These are phyloP conservation scores for Chlorodrepanis virens DNA, from an alignment of 2,113 vertebrate species.

Conservation along the genomic window DNA sequence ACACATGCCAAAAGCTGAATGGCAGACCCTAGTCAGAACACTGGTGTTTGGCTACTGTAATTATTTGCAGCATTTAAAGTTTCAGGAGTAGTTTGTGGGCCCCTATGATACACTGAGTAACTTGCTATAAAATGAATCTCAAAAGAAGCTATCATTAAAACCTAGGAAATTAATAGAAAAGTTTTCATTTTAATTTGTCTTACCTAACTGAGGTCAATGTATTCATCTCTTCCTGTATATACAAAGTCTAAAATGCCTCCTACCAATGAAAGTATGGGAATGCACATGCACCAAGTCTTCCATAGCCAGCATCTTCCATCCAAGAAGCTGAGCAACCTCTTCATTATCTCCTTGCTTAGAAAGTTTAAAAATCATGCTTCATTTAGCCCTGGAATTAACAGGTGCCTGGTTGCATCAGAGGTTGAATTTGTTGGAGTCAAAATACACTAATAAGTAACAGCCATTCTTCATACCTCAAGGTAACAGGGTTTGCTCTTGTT, in stretches of 20 bases:
- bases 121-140: not conserved
- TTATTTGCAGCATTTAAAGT: not conserved
- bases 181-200: not conserved
- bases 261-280: not conserved
- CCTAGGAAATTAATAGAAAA: not conserved
- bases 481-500: not conserved
- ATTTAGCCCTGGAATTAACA: not conserved
- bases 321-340: not conserved
- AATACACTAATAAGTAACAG: not conserved
- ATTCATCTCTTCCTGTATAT: not conserved
- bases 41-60: not conserved
- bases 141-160: not conserved
- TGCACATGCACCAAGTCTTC: not conserved
- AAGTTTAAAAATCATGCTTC: not conserved
- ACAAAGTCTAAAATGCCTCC: not conserved
- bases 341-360: not conserved
- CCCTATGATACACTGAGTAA: not conserved
- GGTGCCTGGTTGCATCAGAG: not conserved
- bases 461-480: not conserved
- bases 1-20: not conserved
- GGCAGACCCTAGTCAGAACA: not conserved
- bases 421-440: not conserved
- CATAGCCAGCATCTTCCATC: not conserved
- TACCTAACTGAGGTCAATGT: not conserved
- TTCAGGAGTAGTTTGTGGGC: not conserved